A percentile compares a stretch with the other conserved stretches of the same genome.
Evolutionary conservation across 2,888 invertebrate genomes (phyloP).

Genomic region (Ornithoptera priamus): DNA sequence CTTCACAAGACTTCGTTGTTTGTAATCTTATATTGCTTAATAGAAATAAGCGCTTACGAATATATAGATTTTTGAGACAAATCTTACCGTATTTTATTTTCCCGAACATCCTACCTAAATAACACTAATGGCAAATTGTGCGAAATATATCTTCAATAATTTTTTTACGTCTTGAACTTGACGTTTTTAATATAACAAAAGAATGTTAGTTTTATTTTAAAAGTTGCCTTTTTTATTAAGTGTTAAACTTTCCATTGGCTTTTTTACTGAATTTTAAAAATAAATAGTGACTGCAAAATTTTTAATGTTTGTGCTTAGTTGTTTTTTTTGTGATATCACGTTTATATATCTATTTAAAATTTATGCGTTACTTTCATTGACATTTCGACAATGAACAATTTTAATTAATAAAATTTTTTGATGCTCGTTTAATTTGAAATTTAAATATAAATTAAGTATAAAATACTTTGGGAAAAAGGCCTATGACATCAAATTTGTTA

Average conservation of each 20-base stretch:
- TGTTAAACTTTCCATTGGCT: background rate
- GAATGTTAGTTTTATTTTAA: slow-evolving; percentile 24
- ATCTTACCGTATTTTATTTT: slow-evolving; percentile 46
- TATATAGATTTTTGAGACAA: slow-evolving; percentile 23
- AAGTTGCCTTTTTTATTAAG: slow-evolving; percentile 5
- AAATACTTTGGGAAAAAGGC: no score
- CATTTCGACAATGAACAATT: no score
- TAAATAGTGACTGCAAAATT: no score
- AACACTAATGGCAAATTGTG: slow-evolving; percentile 22
- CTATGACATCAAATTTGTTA: no score
- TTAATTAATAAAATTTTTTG: no score
- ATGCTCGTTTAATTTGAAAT: no score
- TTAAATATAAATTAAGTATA: no score
- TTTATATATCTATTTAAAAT: background rate
- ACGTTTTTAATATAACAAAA: slow-evolving; percentile 21
- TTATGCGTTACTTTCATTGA: no score
- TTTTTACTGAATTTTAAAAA: background rate
- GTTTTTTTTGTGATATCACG: background rate
- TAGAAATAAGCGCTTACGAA: slow-evolving; percentile 19
- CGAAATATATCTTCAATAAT: slow-evolving; percentile 19
- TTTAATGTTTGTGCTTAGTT: background rate
- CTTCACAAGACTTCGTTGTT: slow-evolving; percentile 11
- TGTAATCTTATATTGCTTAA: slow-evolving; percentile 21
- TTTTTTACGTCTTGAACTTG: slow-evolving; percentile 7
- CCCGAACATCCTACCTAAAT: slow-evolving; percentile 42